Percentiles rank a stretch among this genome's conserved stretches.
These are phyloP conservation scores for Plebejus melissa DNA, from an alignment of 2,888 invertebrate species.

Conservation along the genomic window DNA sequence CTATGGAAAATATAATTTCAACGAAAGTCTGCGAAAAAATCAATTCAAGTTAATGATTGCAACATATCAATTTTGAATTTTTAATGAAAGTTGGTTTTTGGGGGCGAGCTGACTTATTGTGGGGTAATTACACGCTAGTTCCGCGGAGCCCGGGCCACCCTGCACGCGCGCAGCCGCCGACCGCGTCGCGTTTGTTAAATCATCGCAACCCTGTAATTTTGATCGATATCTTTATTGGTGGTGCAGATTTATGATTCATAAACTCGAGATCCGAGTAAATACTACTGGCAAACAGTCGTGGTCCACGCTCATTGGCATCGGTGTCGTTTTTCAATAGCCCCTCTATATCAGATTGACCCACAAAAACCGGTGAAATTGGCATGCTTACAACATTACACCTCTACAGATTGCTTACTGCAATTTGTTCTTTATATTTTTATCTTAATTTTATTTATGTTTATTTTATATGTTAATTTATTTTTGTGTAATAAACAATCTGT, in stretches of 20 bases:
- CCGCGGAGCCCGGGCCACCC: conserved; percentile 75
- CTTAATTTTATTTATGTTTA: conserved; percentile 31
- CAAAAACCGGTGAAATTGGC: conserved; percentile 67
- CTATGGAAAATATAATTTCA: background rate
- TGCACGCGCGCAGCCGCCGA: conserved; percentile 55
- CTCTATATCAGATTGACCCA: conserved; percentile 71
- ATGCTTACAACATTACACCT: conserved; percentile 53
- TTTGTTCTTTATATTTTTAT: conserved; percentile 33
- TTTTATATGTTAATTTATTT: conserved; percentile 15
- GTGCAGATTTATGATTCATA: conserved; percentile 75
- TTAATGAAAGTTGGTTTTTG: conserved; percentile 69
- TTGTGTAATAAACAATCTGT: background rate
- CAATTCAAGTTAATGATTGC: conserved; percentile 27
- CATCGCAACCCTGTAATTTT: conserved; percentile 77
- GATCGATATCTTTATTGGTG: conserved; percentile 78
- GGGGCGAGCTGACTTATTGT: conserved; percentile 64
- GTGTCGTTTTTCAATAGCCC: conserved; percentile 74
- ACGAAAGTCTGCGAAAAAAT: background rate
- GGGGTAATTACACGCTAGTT: conserved; percentile 66
- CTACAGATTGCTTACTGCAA: conserved; percentile 41
- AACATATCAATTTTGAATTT: conserved; percentile 61
- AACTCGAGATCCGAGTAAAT: conserved; percentile 63
- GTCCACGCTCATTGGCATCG: conserved; percentile 60
- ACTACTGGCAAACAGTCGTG: conserved; percentile 50
- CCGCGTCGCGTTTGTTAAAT: conserved; percentile 75